These are phyloP conservation scores for Scaptomyza caliginosa DNA, from an alignment of 2,888 invertebrate genomes.

Conservation along the genomic window DNA sequence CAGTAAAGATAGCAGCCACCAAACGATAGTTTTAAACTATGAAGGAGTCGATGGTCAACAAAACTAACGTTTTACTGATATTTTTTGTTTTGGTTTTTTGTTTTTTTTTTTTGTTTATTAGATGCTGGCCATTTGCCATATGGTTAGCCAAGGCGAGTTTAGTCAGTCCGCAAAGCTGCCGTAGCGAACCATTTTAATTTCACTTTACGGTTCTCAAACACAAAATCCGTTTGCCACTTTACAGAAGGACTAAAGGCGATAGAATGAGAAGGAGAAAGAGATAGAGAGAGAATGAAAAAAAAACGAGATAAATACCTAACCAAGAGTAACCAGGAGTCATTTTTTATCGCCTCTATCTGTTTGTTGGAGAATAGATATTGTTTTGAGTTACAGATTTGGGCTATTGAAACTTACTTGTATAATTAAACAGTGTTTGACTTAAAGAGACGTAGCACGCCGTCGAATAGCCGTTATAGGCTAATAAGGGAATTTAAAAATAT, in stretches of 20 bases:
- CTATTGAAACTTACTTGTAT: conserved; percentile 66
- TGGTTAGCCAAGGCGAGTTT: conserved; percentile 45
- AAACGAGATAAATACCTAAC: background rate
- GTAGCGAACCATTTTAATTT: conserved; percentile 72
- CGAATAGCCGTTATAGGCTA: too few species aligned
- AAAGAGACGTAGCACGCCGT: too few species aligned
- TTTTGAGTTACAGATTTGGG: conserved; percentile 45
- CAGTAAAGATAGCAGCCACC: conserved; percentile 57
- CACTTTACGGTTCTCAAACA: conserved; percentile 79
- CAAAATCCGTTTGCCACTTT: conserved; percentile 74
- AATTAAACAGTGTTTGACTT: conserved; percentile 40
- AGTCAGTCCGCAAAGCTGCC: conserved; percentile 47
- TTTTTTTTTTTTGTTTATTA: conserved; percentile 51
- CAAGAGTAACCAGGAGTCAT: conserved; percentile 59
- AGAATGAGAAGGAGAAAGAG: background rate
- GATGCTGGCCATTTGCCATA: conserved; percentile 61
- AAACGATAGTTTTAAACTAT: conserved; percentile 41
- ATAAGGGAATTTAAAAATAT: too few species aligned
- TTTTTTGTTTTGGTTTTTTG: conserved; percentile 2
- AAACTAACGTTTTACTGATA: conserved; percentile 33
- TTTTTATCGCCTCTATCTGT: conserved; percentile 65
- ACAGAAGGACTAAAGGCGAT: background rate
- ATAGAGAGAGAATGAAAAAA: background rate
- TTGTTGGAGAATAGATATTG: conserved; percentile 40
- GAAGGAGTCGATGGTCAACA: conserved; percentile 64